These are phyloP conservation scores for Dryobates pubescens DNA, from an alignment of 2,797 vertebrate genomes.

Conservation along the genomic window DNA sequence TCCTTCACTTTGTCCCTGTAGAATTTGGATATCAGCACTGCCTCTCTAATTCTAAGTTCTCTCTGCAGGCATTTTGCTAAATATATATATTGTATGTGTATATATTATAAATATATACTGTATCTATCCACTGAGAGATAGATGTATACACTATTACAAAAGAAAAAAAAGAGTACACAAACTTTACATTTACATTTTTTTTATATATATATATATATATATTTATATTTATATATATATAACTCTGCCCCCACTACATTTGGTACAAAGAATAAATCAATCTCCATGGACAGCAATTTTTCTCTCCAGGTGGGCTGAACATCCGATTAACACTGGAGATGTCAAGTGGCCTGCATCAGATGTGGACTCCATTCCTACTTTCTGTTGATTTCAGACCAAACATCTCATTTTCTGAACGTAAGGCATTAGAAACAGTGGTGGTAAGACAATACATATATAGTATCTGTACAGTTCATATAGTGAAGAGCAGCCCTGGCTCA, in stretches of 20 bases:
- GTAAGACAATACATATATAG: constrained; percentile 77
- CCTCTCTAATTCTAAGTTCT: constrained; percentile 59
- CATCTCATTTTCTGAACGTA: constrained; percentile 58
- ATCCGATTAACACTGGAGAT: not conserved
- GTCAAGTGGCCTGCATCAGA: not conserved
- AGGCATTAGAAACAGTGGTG: constrained; percentile 87
- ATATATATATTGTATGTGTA: constrained; percentile 60
- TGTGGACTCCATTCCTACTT: constrained; percentile 75
- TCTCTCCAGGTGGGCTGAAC: constrained; percentile 27
- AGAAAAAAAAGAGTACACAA: constrained; percentile 56
- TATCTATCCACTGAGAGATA: constrained; percentile 62
- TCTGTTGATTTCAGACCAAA: constrained; percentile 46
- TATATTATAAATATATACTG: constrained; percentile 72
- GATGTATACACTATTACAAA: constrained; percentile 54
- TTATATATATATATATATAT: constrained; percentile 57
- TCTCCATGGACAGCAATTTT: constrained; percentile 55
- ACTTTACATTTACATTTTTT: constrained; percentile 65
- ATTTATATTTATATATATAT: constrained; percentile 41
- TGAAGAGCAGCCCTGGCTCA: constrained; percentile 70
- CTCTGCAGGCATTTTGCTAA: constrained; percentile 64
- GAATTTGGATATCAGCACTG: constrained; percentile 46
- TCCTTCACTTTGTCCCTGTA: constrained; percentile 10
- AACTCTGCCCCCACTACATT: constrained; percentile 54
- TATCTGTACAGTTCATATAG: constrained; percentile 63
- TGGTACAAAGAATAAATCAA: constrained; percentile 67